These are phyloP conservation scores for Pachymerium ferrugineum DNA, from an alignment of 2,888 invertebrate genomes.

Conservation along the genomic window DNA sequence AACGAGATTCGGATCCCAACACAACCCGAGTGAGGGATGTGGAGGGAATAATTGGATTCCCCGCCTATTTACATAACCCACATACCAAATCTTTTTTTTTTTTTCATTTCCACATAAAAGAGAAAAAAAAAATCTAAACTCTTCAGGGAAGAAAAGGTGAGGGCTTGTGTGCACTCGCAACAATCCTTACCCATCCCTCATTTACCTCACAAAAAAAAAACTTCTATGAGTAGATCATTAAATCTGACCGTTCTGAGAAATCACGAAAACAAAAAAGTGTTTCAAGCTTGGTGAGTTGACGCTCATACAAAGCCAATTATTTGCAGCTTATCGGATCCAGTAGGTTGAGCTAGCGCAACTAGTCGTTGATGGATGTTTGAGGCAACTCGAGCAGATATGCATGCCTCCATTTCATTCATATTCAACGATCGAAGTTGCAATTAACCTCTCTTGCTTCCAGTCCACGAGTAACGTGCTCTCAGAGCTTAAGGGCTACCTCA, in stretches of 20 bases:
- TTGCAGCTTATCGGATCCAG: constrained; percentile 23
- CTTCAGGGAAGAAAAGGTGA: not conserved
- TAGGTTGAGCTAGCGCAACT: constrained; percentile 17
- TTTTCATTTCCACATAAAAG: not conserved
- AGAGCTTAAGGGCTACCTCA: too few species aligned
- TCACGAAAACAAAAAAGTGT: not conserved
- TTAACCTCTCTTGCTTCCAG: not conserved
- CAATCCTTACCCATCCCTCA: not conserved
- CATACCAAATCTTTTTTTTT: constrained; percentile 3
- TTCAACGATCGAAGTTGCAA: not conserved
- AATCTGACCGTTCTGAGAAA: not conserved
- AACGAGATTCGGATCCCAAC: constrained; percentile 8
- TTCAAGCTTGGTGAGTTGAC: not conserved
- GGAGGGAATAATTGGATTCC: constrained; percentile 23
- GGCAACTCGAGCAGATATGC: constrained; percentile 22
- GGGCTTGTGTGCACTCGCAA: not conserved
- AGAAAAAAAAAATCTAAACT: too few species aligned
- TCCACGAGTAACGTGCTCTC: too few species aligned
- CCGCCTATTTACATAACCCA: constrained; percentile 27
- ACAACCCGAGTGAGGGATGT: not conserved
- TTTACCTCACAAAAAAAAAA: not conserved
- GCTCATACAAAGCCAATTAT: constrained; percentile 16
- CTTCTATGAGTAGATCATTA: not conserved
- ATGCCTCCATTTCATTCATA: not conserved
- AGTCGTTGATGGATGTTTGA: constrained; percentile 27